Percentiles rank a stretch among this genome's conserved stretches.
These are phyloP conservation scores for Monodelphis domestica DNA, from an alignment of 2,797 vertebrate species.

Conservation along the genomic window DNA sequence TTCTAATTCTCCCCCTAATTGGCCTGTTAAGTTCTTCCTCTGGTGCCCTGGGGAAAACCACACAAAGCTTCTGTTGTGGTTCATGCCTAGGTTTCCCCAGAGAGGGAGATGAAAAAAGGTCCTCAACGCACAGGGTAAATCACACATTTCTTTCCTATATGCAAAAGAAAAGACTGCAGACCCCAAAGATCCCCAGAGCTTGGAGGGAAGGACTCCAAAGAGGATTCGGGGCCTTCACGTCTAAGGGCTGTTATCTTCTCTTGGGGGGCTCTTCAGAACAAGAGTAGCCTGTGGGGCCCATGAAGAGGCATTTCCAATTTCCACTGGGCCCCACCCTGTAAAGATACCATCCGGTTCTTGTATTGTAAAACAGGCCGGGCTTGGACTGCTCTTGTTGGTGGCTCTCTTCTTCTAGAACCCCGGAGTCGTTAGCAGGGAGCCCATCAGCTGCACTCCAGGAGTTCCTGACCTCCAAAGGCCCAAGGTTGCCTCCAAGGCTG, in stretches of 20 bases:
- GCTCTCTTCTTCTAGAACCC: background rate
- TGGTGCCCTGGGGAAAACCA: background rate
- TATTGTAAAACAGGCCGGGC: background rate
- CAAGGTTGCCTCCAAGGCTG: background rate
- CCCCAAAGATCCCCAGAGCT: background rate
- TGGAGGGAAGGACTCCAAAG: background rate
- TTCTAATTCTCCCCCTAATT: background rate
- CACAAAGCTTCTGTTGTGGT: background rate
- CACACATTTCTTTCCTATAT: background rate
- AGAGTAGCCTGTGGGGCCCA: background rate
- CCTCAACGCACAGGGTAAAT: accelerated
- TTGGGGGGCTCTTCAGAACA: too few species aligned
- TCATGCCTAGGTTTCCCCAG: background rate
- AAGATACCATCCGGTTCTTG: background rate
- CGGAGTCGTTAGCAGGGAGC: accelerated
- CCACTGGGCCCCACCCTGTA: background rate
- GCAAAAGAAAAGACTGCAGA: background rate
- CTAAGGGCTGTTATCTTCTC: too few species aligned
- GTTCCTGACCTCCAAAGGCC: background rate
- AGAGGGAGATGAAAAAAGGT: background rate
- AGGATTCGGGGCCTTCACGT: background rate
- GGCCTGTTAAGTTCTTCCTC: background rate
- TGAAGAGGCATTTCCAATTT: background rate
- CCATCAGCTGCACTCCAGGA: background rate
- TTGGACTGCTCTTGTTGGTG: background rate